Evolutionary conservation across 2,888 invertebrate genomes (phyloP).

Genomic region (Portevinia maculata): DNA sequence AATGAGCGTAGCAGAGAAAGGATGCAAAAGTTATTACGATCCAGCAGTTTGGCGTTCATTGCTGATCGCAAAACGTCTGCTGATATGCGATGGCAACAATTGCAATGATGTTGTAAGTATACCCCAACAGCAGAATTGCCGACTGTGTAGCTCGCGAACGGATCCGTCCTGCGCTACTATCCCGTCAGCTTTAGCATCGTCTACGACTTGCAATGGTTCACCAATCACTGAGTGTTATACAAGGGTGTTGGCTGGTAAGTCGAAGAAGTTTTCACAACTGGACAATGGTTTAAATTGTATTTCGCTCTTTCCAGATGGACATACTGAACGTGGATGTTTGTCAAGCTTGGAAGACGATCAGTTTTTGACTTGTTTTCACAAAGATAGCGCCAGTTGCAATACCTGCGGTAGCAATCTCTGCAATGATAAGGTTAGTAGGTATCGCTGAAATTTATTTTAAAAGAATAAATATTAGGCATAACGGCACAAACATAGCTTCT

Average conservation of each 20-base stretch:
- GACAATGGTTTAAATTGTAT: neutral
- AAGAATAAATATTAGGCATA: too few species aligned
- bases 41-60: constrained; percentile 74
- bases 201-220: constrained; percentile 72
- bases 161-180: constrained; percentile 77
- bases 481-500: too few species aligned
- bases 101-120: constrained; percentile 77
- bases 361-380: constrained; percentile 76
- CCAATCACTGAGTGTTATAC: constrained; percentile 78
- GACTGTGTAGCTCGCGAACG: constrained; percentile 77
- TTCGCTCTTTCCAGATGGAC: constrained; percentile 75
- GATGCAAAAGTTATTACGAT: constrained; percentile 79
- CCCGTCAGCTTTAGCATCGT: constrained; percentile 72
- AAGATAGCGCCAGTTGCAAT: constrained; percentile 75
- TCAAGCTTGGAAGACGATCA: constrained; percentile 76
- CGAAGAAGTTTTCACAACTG: neutral
- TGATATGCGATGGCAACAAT: constrained; percentile 78
- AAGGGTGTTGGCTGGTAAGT: constrained; percentile 63
- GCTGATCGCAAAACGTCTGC: constrained; percentile 76
- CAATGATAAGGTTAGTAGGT: constrained; percentile 76
- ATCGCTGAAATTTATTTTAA: too few species aligned
- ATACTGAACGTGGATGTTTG: constrained; percentile 79
- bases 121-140: constrained; percentile 75
- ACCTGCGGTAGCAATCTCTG: constrained; percentile 77
- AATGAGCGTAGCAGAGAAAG: constrained; percentile 74